Evolutionary conservation across 2,888 invertebrate genomes (phyloP).

Genomic region (Amiota mariae): DNA sequence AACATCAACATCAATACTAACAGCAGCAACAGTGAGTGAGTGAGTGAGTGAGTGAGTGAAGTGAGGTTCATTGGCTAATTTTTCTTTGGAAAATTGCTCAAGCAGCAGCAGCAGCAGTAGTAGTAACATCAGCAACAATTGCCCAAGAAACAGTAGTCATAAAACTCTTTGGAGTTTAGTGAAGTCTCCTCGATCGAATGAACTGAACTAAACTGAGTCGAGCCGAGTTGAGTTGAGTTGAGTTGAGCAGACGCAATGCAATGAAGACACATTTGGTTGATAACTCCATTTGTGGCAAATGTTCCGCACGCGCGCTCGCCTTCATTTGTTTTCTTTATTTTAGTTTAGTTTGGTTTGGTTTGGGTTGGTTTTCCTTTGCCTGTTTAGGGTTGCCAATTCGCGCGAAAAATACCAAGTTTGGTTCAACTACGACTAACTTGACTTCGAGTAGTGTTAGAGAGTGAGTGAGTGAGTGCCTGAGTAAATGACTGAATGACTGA

Average conservation of each 20-base stretch:
- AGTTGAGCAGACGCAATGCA: slow-evolving; percentile 32
- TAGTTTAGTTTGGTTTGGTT: slow-evolving; percentile 44
- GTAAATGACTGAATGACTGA: slow-evolving; percentile 5
- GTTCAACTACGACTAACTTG: slow-evolving; percentile 23
- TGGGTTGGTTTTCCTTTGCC: slow-evolving; percentile 46
- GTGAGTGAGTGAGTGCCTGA: not conserved
- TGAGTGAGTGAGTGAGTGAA: slow-evolving; percentile 2
- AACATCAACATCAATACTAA: no score
- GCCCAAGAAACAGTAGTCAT: not conserved
- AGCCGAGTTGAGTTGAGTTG: no score
- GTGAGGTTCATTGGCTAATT: not conserved
- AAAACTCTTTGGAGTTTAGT: not conserved
- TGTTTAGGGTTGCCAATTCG: slow-evolving; percentile 56
- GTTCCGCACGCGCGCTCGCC: slow-evolving; percentile 69
- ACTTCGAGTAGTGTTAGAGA: not conserved
- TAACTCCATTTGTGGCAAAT: slow-evolving; percentile 73
- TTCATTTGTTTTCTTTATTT: slow-evolving; percentile 33
- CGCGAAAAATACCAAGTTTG: slow-evolving; percentile 68
- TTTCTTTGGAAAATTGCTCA: slow-evolving; percentile 68
- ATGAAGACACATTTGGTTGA: slow-evolving; percentile 73
- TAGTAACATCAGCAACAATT: not conserved
- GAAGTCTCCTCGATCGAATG: no score
- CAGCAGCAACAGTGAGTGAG: slow-evolving; percentile 16
- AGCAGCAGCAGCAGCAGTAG: not conserved
- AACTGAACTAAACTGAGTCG: no score